Evolutionary conservation across 2,888 invertebrate genomes (phyloP).

Genomic region (Sturmia bella): DNA sequence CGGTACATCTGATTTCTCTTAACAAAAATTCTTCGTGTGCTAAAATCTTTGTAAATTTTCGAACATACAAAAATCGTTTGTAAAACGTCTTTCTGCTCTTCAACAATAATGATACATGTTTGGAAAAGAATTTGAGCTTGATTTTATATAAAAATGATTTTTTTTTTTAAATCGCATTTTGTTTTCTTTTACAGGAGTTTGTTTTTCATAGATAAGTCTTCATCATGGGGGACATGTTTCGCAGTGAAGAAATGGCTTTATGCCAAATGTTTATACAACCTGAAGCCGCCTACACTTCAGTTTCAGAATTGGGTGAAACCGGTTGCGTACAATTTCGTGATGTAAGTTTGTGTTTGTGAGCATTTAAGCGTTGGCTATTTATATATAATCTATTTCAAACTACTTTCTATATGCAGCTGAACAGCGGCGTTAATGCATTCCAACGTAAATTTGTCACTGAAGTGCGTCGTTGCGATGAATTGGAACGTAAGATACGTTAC

Average conservation of each 20-base stretch:
- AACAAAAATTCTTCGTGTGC: too few relatives aligned
- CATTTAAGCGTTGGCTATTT: neutral
- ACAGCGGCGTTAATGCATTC: constrained; percentile 90
- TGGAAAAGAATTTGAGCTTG: too few relatives aligned
- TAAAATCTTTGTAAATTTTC: too few relatives aligned
- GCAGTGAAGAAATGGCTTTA: constrained; percentile 95
- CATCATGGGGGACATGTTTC: constrained; percentile 91
- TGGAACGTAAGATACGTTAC: constrained; percentile 91
- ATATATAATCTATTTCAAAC: neutral
- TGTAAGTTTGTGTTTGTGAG: constrained; percentile 85
- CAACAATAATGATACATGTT: too few relatives aligned
- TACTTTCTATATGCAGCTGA: constrained; percentile 84
- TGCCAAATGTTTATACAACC: constrained; percentile 98
- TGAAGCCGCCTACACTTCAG: constrained; percentile 96
- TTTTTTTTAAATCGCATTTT: constrained; percentile 16
- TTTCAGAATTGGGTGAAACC: constrained; percentile 96
- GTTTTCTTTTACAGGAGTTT: constrained; percentile 55
- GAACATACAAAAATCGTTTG: too few relatives aligned
- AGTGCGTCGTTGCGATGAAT: constrained; percentile 92
- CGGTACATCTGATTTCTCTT: too few relatives aligned
- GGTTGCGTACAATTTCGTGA: constrained; percentile 98
- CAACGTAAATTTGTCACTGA: constrained; percentile 94
- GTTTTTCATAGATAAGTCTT: constrained; percentile 73
- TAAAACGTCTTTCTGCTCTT: too few relatives aligned
- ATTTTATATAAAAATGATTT: neutral